Conservation (phyloP, 2,888 invertebrate genomes). For the Druceiella hillmani region DNA sequence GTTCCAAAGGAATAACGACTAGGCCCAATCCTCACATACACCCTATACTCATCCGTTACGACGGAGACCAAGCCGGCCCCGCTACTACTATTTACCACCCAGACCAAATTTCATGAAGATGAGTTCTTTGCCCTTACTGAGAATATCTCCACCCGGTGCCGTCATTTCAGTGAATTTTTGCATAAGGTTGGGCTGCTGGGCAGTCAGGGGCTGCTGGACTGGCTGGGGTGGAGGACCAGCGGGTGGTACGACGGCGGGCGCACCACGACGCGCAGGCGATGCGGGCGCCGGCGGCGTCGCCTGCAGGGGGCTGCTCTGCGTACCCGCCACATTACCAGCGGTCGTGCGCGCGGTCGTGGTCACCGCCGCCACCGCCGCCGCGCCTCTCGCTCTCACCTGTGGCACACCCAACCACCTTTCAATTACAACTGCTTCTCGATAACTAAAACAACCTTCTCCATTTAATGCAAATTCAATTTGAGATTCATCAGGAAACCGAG, state of each 20-base stretch:
- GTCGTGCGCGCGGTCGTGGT: slow-evolving; percentile 58
- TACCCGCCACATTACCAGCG: slow-evolving; percentile 56
- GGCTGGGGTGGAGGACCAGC: slow-evolving; percentile 31
- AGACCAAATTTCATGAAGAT: slow-evolving; percentile 93
- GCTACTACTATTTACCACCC: slow-evolving; percentile 63
- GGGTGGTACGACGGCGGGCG: slow-evolving; percentile 43
- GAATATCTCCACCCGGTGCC: slow-evolving; percentile 82
- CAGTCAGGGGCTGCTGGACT: slow-evolving; percentile 35
- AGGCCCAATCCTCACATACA: no score
- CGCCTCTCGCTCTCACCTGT: slow-evolving; percentile 52
- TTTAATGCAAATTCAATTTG: neutral
- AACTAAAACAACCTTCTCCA: neutral
- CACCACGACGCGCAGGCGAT: slow-evolving; percentile 34
- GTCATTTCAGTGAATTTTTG: slow-evolving; percentile 87
- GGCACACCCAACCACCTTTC: slow-evolving; percentile 12
- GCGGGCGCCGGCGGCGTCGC: slow-evolving; percentile 43
- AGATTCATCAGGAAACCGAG: neutral
- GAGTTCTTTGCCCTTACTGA: slow-evolving; percentile 90
- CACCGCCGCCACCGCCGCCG: slow-evolving; percentile 33
- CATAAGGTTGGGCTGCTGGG: slow-evolving; percentile 69
- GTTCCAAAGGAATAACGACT: no score
- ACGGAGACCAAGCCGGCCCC: slow-evolving; percentile 29
- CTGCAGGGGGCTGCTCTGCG: slow-evolving; percentile 31
- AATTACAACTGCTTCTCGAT: slow-evolving; percentile 3
- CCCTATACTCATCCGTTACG: slow-evolving; percentile 28